phyloP scores from a whole-genome alignment of 2,113 vertebrate genomes.

The Carassius carassius region DNA sequence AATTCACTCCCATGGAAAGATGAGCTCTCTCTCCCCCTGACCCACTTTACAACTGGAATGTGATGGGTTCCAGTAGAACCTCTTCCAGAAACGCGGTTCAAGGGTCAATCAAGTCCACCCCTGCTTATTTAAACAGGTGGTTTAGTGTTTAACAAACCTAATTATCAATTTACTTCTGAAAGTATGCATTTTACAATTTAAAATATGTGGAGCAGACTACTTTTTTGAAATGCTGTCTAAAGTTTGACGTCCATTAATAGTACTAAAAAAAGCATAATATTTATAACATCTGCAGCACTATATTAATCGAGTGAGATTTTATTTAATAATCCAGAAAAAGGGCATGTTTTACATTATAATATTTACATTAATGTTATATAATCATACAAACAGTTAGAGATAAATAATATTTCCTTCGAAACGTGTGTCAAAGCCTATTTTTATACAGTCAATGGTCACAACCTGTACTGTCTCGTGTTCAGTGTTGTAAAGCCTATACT shows the following conservation, averaged over 20 bases:
- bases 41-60: slow-evolving; percentile 14
- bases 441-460: too few relatives aligned
- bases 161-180: not conserved
- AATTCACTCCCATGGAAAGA: slow-evolving; percentile 52
- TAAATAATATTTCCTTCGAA: not conserved
- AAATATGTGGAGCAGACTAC: not conserved
- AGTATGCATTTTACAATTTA: not conserved
- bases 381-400: not conserved
- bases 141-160: not conserved
- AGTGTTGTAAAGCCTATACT: slow-evolving; percentile 12
- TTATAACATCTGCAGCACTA: not conserved
- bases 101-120: not conserved
- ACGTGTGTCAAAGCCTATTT: too few relatives aligned
- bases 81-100: slow-evolving; percentile 25
- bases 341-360: not conserved
- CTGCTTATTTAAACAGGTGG: not conserved
- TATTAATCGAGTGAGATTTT: not conserved
- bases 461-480: not conserved
- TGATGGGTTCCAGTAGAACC: not conserved
- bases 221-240: not conserved
- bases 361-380: not conserved
- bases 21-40: slow-evolving; percentile 39
- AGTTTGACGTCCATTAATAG: not conserved
- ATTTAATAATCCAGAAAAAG: not conserved
- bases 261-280: not conserved